Evolutionary conservation across 2,797 vertebrate genomes (phyloP), one percentile per base, ranked within the genome.

Genomic region (Buphagus erythrorhynchus): DNA sequence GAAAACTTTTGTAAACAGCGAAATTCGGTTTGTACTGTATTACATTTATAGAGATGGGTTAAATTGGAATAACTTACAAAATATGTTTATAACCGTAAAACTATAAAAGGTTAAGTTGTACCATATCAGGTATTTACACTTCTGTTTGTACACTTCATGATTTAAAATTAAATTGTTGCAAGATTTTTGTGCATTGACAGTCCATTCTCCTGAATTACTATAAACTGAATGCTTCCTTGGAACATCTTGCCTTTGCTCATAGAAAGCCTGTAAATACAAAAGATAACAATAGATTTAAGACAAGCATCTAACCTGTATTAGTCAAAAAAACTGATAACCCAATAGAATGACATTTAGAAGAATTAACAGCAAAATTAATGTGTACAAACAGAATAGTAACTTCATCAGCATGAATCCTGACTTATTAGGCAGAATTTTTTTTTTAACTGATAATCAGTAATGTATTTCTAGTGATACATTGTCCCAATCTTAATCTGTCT

Each of bases 141-240:
- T 97, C 94, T 98, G 97, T 97, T 98, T 98, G 98, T 98, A 97
- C 97, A 96, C 96, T 97, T 65, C 42, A 29, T 62, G 79, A 94
- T 95, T 82, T 95, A 58, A 95, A 91, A 95, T 93, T 82, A 55
- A 93, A 86, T 94, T 96, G 48, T 95, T 94, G 88, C 52, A 82
- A 86, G 55, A 46, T 59, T 96, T 90, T 96, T 95, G 73, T 94
- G 38, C 40, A 25, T 92, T 94, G 87, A 59, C 59, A 96, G 29
- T 86, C 58, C 51, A 40, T 90, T 97, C 77, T 82, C 36, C 58
- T 58, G 58, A 90, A 78, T 69, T 71, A 63, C 72, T 71, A 0
- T 51, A 38, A 83, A 28, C 38, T 49, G 61, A 88, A 59, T 82
- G 59, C 94, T 97, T 95, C 75, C 54, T 69, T 94, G 82, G 93